Evolutionary conservation across 2,797 vertebrate species (phyloP).

Genomic region (Sciurus carolinensis): DNA sequence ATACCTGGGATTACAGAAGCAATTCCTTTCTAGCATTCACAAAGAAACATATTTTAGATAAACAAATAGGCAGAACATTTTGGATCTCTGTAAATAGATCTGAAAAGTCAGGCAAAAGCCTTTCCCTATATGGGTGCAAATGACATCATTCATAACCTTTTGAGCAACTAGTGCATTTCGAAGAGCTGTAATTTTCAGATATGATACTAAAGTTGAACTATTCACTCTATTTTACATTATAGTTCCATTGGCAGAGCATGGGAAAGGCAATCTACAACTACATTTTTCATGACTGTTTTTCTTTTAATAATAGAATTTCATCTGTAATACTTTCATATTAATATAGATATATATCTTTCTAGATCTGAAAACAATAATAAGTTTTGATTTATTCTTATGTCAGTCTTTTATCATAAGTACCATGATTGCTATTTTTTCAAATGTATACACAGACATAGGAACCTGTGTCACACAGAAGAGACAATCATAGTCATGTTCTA

Average conservation of each 20-base stretch:
- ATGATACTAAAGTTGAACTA: slow-evolving; percentile 78
- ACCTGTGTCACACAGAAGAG: slow-evolving; percentile 51
- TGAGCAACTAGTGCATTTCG: slow-evolving; percentile 79
- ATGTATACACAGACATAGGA: neutral
- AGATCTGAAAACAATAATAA: slow-evolving; percentile 58
- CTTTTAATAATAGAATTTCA: slow-evolving; percentile 69
- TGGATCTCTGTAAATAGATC: slow-evolving; percentile 83
- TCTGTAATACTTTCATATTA: slow-evolving; percentile 46
- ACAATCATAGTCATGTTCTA: slow-evolving; percentile 18
- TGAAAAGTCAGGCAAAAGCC: slow-evolving; percentile 77
- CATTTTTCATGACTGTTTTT: slow-evolving; percentile 50
- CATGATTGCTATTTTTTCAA: slow-evolving; percentile 38
- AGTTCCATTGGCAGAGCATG: slow-evolving; percentile 64
- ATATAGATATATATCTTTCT: neutral
- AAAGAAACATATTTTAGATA: slow-evolving; percentile 81
- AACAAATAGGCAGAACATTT: slow-evolving; percentile 82
- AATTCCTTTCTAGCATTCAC: slow-evolving; percentile 84
- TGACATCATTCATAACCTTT: slow-evolving; percentile 86
- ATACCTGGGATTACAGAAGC: slow-evolving; percentile 82
- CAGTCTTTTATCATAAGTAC: slow-evolving; percentile 22
- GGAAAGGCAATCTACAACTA: slow-evolving; percentile 56
- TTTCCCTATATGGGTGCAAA: slow-evolving; percentile 77
- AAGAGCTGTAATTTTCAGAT: slow-evolving; percentile 80
- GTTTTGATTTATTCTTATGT: slow-evolving; percentile 40
- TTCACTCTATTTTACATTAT: slow-evolving; percentile 77